A percentile compares a stretch with the other conserved stretches of the same genome.
phyloP scores from a whole-genome alignment of 2,113 vertebrate genomes.

The Cynoglossus semilaevis region DNA sequence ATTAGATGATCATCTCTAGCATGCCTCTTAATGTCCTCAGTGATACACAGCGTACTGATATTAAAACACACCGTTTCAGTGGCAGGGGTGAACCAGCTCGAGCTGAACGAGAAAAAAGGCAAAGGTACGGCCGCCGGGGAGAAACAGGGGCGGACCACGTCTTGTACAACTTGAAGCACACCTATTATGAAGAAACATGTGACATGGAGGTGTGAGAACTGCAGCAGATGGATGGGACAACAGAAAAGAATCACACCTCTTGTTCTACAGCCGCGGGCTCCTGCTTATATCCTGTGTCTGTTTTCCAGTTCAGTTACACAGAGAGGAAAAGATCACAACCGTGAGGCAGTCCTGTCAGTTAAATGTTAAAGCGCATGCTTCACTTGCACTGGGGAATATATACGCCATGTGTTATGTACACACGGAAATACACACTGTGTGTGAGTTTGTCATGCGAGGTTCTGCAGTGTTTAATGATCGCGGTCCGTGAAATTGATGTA shows the following conservation, averaged over 20 bases:
- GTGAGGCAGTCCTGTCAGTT: conserved; percentile 42
- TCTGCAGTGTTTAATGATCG: background rate
- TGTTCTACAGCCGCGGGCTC: conserved; percentile 48
- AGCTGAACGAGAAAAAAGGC: too few species aligned
- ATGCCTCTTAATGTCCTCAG: background rate
- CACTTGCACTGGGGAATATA: background rate
- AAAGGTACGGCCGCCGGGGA: background rate
- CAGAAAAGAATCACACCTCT: conserved; percentile 57
- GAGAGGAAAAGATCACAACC: conserved; percentile 24
- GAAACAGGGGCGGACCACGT: conserved; percentile 46
- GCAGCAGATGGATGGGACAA: conserved; percentile 55
- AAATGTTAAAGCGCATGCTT: conserved; percentile 16
- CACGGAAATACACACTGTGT: background rate
- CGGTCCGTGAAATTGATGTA: background rate
- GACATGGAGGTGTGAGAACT: conserved; percentile 56
- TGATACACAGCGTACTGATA: background rate
- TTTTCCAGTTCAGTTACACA: conserved; percentile 27
- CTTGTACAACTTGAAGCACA: conserved; percentile 48
- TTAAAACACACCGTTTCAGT: background rate
- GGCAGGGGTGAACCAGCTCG: too few species aligned
- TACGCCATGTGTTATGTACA: too few species aligned
- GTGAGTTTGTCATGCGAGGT: background rate
- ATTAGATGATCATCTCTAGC: conserved; percentile 1
- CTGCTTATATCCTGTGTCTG: conserved; percentile 48
- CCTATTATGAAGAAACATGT: conserved; percentile 57